Evolutionary conservation across 2,888 invertebrate species (phyloP), one percentile per base, ranked within the genome.

Genomic region (Cyclophora punctaria): DNA sequence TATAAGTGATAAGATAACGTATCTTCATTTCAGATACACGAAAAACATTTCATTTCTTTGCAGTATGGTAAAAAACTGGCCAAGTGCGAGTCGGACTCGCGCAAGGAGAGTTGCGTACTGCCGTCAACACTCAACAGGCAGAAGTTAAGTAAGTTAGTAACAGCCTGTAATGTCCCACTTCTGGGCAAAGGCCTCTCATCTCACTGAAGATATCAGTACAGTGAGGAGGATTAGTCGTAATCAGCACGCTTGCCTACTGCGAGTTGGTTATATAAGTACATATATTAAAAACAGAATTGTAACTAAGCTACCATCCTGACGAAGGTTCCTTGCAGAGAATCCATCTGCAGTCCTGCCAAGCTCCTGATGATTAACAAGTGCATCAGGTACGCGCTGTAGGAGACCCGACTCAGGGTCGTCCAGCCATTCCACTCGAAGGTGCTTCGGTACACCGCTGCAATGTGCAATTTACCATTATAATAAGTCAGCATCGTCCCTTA

Each of bases 381-480:
- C 0, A 62, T 3, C 7, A 68, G 47, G 42, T 62, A 68, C 2
- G 59, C 60, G 47, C 66, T 53, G 61, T 59, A 69, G 0, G 67
- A 52, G 3, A 64, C 50, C 1, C 60, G 59, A 7, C 59, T 59
- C 0, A 59, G 45, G 3, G 48, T 34, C 2, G 51, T 55, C 74
- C 71, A 77, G 4, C 58, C 59, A 0, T 47, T 44, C 71, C 75
- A 74, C 49, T 71, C 71, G 3, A 75, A 35, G 0, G 73, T 7
- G 0, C 64, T 44, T 0, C 73, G 62, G 58, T 67, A 70, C 0
- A 68, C 1, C 2, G 47, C 75, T 75, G 62, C 0, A 44, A 44
- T 5, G n/a, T 42, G n/a, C 33, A 35, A 7, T 35, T 47, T 3
- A 20, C n/a, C 20, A 43, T 20, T n/a, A 20, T 20, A 20, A 20